phyloP scores from a whole-genome alignment of 2,797 vertebrate genomes.

The Sebastes trivittatus region DNA sequence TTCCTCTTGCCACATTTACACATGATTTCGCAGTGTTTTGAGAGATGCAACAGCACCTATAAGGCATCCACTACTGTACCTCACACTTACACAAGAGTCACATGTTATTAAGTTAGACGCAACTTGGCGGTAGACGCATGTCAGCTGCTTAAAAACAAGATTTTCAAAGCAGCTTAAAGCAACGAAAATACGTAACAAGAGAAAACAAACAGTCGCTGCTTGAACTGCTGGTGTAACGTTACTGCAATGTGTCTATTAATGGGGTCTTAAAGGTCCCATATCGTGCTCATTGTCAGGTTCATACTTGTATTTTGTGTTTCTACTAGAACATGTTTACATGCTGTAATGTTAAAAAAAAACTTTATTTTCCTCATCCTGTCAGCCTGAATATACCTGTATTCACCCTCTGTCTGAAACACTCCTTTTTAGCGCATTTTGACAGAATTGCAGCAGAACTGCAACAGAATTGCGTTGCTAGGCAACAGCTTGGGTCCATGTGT shows the following conservation, averaged over 20 bases:
- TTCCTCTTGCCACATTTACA: background rate
- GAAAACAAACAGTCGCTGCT: background rate
- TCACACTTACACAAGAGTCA: too few species aligned
- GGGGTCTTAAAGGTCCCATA: background rate
- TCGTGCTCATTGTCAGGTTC: accelerated
- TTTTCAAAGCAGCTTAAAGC: background rate
- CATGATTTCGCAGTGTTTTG: background rate
- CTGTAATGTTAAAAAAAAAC: too few species aligned
- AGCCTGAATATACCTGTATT: too few species aligned
- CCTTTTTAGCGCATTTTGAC: too few species aligned
- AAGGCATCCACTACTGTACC: background rate
- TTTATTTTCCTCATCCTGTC: too few species aligned
- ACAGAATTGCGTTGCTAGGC: too few species aligned
- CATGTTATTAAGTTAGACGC: accelerated
- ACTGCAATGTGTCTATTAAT: too few species aligned
- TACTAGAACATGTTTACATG: too few species aligned
- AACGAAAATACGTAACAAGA: background rate
- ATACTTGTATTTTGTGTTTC: too few species aligned
- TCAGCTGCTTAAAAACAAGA: background rate
- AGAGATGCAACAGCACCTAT: background rate
- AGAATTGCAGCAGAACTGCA: too few species aligned
- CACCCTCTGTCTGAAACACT: too few species aligned
- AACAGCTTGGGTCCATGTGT: too few species aligned
- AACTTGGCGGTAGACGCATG: background rate
- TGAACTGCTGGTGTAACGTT: background rate